Percentiles rank a stretch among this genome's conserved stretches.
These are phyloP conservation scores for Orbicella faveolata DNA, from an alignment of 64 coral and sea anemone genomes.

Conservation along the genomic window DNA sequence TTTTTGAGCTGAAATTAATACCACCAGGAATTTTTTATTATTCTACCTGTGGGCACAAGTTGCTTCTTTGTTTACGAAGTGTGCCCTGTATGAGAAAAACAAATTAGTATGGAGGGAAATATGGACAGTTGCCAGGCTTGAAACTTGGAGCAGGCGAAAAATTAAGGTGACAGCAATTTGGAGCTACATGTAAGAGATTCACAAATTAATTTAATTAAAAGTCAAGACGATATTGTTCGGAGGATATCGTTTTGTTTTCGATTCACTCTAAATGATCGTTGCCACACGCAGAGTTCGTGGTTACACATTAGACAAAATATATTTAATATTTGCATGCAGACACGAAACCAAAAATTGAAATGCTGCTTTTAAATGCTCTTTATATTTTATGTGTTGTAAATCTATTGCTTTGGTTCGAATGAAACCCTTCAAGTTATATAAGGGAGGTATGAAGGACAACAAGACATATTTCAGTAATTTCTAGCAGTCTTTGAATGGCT, in stretches of 20 bases:
- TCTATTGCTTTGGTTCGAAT: not conserved
- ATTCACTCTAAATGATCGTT: not conserved
- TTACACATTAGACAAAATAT: conserved; percentile 7
- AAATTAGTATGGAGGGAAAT: not conserved
- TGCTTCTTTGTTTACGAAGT: not conserved
- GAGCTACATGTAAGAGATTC: not conserved
- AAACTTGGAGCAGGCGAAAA: not conserved
- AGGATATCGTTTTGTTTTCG: not conserved
- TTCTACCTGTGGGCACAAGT: not conserved
- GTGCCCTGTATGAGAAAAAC: not conserved
- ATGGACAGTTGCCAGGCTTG: not conserved
- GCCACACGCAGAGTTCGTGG: not conserved
- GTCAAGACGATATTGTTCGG: not conserved
- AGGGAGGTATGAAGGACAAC: too few relatives aligned
- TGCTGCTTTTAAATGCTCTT: not conserved
- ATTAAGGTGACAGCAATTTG: not conserved
- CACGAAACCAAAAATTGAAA: too few relatives aligned
- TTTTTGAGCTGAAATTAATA: not conserved
- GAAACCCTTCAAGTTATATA: not conserved
- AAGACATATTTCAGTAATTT: not conserved
- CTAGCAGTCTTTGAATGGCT: not conserved
- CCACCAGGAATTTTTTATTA: not conserved
- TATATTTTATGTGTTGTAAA: not conserved
- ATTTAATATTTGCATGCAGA: not conserved
- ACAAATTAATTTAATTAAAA: not conserved